phyloP scores from a whole-genome alignment of 1,140 invertebrate genomes.

The Eulimnadia texana region DNA sequence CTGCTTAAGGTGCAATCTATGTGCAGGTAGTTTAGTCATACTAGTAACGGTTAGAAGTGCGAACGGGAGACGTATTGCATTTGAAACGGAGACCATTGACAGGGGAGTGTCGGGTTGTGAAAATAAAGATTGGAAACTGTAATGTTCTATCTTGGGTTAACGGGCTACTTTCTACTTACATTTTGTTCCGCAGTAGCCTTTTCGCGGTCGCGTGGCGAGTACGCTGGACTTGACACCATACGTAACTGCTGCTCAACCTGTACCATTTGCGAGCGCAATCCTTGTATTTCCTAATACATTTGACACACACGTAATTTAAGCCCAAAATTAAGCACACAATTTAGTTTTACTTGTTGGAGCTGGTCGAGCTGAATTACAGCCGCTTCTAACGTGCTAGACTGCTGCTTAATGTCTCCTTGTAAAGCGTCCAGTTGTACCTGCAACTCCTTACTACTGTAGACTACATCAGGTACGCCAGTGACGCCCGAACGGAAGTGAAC shows the following conservation, averaged over 20 bases:
- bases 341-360: slow-evolving; percentile 50
- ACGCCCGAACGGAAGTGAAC: slow-evolving; percentile 76
- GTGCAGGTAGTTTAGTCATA: background rate
- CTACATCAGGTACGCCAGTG: slow-evolving; percentile 57
- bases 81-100: no score
- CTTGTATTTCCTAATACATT: slow-evolving; percentile 57
- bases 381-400: slow-evolving; percentile 53
- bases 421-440: slow-evolving; percentile 50
- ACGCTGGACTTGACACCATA: slow-evolving; percentile 59
- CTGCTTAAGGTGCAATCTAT: background rate
- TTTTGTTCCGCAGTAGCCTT: slow-evolving; percentile 72
- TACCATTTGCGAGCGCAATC: slow-evolving; percentile 62
- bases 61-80: no score
- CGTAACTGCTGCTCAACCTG: slow-evolving; percentile 72
- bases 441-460: slow-evolving; percentile 50
- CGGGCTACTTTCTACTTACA: no score
- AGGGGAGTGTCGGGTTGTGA: no score
- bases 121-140: no score
- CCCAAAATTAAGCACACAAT: background rate
- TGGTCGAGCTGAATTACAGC: slow-evolving; percentile 70
- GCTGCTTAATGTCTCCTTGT: slow-evolving; percentile 45
- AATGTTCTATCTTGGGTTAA: no score
- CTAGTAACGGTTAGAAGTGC: no score
- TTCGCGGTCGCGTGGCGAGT: slow-evolving; percentile 65
- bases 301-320: slow-evolving; percentile 15